phyloP scores from a whole-genome alignment of 2,888 invertebrate species.

The Archips crataeganus region DNA sequence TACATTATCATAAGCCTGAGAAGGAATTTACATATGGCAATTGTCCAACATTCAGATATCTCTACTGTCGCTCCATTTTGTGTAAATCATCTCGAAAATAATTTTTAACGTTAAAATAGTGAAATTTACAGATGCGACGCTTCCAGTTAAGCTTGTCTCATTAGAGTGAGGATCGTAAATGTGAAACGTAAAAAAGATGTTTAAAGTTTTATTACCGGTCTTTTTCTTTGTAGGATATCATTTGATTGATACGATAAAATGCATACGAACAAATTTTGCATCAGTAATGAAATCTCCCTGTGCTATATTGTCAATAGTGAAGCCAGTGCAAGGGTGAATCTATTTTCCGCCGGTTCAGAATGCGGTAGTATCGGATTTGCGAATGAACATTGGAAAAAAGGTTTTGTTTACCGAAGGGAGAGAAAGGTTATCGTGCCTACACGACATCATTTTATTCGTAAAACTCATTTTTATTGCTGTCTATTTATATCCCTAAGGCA shows the following conservation, averaged over 20 bases:
- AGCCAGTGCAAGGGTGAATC: conserved; percentile 25
- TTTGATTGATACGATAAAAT: conserved; percentile 26
- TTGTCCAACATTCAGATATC: conserved; percentile 27
- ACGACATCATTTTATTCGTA: too few species aligned
- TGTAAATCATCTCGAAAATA: conserved; percentile 4
- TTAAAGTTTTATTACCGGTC: conserved; percentile 28
- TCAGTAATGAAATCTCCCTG: conserved; percentile 5
- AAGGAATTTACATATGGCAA: conserved; percentile 35
- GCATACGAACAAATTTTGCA: conserved; percentile 12
- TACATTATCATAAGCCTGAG: conserved; percentile 19
- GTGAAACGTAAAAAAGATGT: conserved; percentile 40
- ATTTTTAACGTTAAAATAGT: conserved; percentile 2
- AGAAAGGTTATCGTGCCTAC: background rate
- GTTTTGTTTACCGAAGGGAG: conserved; percentile 15
- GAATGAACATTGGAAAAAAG: conserved; percentile 26
- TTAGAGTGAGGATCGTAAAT: conserved; percentile 43
- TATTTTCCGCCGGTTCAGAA: conserved; percentile 24
- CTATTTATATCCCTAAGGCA: too few species aligned
- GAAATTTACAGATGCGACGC: conserved; percentile 6
- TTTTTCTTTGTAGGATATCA: conserved; percentile 15
- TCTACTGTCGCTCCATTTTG: conserved; percentile 11
- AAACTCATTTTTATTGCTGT: too few species aligned
- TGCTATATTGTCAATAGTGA: conserved; percentile 15
- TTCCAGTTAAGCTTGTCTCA: conserved; percentile 42
- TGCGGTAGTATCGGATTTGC: conserved; percentile 32